These are phyloP conservation scores for Lasioglossum malachurum DNA, from an alignment of 2,888 invertebrate species.

Conservation along the genomic window DNA sequence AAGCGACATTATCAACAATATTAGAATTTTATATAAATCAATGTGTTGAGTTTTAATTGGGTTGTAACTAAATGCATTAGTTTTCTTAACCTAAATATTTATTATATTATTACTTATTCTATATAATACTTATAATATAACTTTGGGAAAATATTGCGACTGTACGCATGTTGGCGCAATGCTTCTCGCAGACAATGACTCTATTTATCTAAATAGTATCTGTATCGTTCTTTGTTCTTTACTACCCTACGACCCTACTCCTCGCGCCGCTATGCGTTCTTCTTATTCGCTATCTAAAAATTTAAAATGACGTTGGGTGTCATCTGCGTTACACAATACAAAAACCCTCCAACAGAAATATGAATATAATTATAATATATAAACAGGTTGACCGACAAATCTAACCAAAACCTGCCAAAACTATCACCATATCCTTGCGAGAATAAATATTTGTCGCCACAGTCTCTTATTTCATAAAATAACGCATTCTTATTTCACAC, in stretches of 20 bases:
- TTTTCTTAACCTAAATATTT: background rate
- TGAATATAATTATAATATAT: background rate
- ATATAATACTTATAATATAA: background rate
- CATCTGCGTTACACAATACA: no score
- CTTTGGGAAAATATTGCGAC: background rate
- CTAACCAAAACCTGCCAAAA: background rate
- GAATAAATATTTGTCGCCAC: conserved; percentile 49
- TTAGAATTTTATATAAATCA: background rate
- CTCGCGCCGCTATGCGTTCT: no score
- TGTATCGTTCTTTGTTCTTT: no score
- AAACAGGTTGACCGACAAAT: background rate
- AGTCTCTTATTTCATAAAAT: conserved; percentile 60
- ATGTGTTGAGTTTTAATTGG: background rate
- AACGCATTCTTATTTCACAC: conserved; percentile 46
- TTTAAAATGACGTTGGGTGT: no score
- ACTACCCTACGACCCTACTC: no score
- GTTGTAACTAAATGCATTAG: background rate
- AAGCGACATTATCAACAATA: background rate
- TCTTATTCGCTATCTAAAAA: no score
- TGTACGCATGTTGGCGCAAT: background rate
- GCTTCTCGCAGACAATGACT: no score
- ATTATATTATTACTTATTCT: background rate
- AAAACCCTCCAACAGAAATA: background rate
- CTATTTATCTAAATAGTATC: no score
- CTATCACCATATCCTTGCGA: background rate